Evolutionary conservation across 2,113 vertebrate genomes (phyloP).

Genomic region (Entosphenus tridentatus): DNA sequence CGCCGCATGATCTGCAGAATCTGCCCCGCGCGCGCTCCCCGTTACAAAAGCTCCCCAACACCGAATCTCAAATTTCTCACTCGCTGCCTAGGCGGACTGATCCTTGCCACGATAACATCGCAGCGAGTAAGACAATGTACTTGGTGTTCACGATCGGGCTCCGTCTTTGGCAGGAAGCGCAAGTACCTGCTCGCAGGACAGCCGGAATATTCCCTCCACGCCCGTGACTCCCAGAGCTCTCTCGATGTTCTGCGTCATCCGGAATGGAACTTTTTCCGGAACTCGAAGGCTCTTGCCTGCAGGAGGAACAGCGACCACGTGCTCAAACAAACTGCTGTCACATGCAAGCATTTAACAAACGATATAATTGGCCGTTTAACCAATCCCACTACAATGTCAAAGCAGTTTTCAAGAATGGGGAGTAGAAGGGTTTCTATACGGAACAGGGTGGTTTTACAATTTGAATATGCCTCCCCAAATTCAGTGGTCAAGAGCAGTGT

Average conservation of each 20-base stretch:
- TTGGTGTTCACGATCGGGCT: too few relatives aligned
- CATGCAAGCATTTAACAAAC: constrained; percentile 17
- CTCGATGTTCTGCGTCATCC: constrained; percentile 97
- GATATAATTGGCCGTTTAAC: constrained; percentile 10
- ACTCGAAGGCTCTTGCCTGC: constrained; percentile 87
- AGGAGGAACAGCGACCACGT: background rate
- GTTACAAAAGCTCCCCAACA: too few relatives aligned
- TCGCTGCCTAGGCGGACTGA: too few relatives aligned
- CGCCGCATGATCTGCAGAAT: constrained; percentile 89
- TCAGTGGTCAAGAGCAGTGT: background rate
- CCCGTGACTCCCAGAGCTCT: constrained; percentile 77
- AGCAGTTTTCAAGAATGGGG: too few relatives aligned
- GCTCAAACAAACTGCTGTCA: constrained; percentile 14
- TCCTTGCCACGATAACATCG: too few relatives aligned
- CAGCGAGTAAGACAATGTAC: background rate
- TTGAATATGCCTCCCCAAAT: too few relatives aligned
- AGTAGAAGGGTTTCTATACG: too few relatives aligned
- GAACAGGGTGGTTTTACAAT: too few relatives aligned
- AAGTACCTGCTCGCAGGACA: constrained; percentile 80
- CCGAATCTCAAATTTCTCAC: too few relatives aligned
- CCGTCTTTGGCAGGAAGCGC: too few relatives aligned
- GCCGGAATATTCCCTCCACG: constrained; percentile 86
- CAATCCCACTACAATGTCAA: background rate
- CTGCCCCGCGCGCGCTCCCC: constrained; percentile 17
- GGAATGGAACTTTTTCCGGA: constrained; percentile 88